A percentile compares a stretch with the other conserved stretches of the same genome.
These are phyloP conservation scores for Drosophila eugracilis DNA, from an alignment of 1,140 invertebrate species.

Conservation along the genomic window DNA sequence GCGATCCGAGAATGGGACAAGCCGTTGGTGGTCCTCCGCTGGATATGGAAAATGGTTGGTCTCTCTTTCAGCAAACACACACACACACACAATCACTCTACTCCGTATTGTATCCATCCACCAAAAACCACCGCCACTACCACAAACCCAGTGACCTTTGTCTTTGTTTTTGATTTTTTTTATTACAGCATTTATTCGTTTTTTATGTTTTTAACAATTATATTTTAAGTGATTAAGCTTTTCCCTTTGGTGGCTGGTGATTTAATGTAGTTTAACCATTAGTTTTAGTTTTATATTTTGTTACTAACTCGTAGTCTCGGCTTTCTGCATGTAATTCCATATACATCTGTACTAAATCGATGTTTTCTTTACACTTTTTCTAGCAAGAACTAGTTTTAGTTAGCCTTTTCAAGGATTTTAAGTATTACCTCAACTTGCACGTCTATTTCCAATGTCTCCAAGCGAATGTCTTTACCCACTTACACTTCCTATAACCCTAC, in stretches of 20 bases:
- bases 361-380: not conserved
- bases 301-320: conserved; percentile 19
- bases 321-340: conserved; percentile 46
- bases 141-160: conserved; percentile 27
- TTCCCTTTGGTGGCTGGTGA: conserved; percentile 32
- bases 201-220: not conserved
- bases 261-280: conserved; percentile 9
- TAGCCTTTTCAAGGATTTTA: no score
- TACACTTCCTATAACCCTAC: conserved; percentile 13
- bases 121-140: conserved; percentile 40
- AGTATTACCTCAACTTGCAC: no score
- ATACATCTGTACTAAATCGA: not conserved
- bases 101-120: conserved; percentile 48
- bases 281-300: conserved; percentile 2
- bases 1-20: conserved; percentile 89
- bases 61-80: conserved; percentile 37
- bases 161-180: conserved; percentile 25
- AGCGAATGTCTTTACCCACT: conserved; percentile 4
- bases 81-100: conserved; percentile 33
- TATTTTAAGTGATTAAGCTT: conserved; percentile 1
- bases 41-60: conserved; percentile 94
- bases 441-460: not conserved
- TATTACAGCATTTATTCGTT: conserved; percentile 32
- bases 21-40: conserved; percentile 91
- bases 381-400: no score